phyloP scores from a whole-genome alignment of 2,888 invertebrate species.

The Schizotus pectinicornis region DNA sequence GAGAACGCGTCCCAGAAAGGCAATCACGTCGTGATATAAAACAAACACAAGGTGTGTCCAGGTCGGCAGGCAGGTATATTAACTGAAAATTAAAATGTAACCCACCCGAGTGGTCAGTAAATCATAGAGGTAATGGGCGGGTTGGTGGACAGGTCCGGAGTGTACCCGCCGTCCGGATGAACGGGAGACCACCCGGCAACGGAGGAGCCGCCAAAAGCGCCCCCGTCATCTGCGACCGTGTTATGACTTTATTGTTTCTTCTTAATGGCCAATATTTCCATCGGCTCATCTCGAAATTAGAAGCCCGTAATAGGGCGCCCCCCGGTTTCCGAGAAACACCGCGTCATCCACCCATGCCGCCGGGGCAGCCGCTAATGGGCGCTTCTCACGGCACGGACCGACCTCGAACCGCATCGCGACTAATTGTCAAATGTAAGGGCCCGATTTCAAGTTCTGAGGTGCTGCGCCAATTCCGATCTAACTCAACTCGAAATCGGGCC shows the following conservation, averaged over 20 bases:
- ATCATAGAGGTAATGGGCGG: constrained; percentile 50
- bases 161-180: constrained; percentile 24
- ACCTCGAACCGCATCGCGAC: no score
- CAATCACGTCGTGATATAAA: constrained; percentile 37
- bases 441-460: no score
- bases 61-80: constrained; percentile 46
- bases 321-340: constrained; percentile 1
- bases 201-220: constrained; percentile 44
- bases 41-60: constrained; percentile 48
- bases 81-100: constrained; percentile 51
- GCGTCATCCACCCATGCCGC: no score
- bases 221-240: constrained; percentile 22
- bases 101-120: constrained; percentile 49
- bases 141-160: constrained; percentile 33
- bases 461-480: no score
- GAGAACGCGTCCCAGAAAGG: constrained; percentile 16
- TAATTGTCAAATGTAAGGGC: no score
- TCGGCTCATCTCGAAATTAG: constrained; percentile 33
- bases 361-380: no score
- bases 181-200: constrained; percentile 44
- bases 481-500: no score
- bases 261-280: constrained; percentile 37
- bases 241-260: constrained; percentile 43
- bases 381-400: no score
- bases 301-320: constrained; percentile 29